Percentiles rank a stretch among this genome's conserved stretches.
Conservation (phyloP, 1,140 invertebrate genomes). For the Ericerus pela region DNA sequence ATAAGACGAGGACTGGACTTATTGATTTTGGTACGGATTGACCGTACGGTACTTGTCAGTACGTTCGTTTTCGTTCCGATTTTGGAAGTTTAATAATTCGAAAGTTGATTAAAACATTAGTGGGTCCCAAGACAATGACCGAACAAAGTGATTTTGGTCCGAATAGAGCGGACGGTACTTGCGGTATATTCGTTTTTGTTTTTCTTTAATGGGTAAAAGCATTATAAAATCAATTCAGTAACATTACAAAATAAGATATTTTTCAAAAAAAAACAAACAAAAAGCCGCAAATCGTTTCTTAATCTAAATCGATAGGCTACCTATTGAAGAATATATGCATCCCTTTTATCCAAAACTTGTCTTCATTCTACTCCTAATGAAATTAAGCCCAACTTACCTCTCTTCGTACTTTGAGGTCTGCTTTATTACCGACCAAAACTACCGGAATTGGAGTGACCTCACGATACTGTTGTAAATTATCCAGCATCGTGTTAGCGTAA, state of each 20-base stretch:
- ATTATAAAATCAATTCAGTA: background rate
- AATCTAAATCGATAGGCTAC: too few relatives aligned
- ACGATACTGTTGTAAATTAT: constrained; percentile 38
- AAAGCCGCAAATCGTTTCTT: background rate
- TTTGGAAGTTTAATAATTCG: too few relatives aligned
- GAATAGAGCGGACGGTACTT: too few relatives aligned
- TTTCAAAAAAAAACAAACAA: background rate
- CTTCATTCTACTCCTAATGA: background rate
- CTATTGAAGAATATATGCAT: background rate
- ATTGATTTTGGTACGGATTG: too few relatives aligned
- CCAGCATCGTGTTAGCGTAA: constrained; percentile 45
- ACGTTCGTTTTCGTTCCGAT: too few relatives aligned
- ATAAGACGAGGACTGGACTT: too few relatives aligned
- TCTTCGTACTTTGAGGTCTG: constrained; percentile 57
- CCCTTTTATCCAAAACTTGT: too few relatives aligned
- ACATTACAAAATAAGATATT: background rate
- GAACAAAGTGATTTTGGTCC: too few relatives aligned
- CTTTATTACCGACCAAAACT: constrained; percentile 54
- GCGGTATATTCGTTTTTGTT: too few relatives aligned
- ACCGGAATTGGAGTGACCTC: constrained; percentile 40
- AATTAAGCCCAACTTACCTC: constrained; percentile 35
- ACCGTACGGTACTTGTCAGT: too few relatives aligned
- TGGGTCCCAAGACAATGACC: too few relatives aligned
- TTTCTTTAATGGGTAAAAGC: background rate
- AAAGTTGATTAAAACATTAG: too few relatives aligned